These are phyloP conservation scores for Chrysolina americana DNA, from an alignment of 2,888 invertebrate species.

Conservation along the genomic window DNA sequence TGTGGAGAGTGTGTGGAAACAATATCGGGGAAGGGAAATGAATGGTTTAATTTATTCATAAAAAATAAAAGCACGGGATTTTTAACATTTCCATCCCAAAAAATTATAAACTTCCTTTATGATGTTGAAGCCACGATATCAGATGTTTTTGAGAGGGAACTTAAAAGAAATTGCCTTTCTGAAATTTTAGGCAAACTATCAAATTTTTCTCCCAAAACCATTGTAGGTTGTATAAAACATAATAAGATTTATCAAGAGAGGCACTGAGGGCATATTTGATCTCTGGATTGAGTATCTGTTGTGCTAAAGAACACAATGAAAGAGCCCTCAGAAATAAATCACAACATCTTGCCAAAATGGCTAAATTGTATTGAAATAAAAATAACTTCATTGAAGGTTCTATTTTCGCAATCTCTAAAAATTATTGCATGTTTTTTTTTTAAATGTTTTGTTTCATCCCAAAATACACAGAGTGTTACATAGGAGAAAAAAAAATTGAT, in stretches of 20 bases:
- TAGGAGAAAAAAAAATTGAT: no score
- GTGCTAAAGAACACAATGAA: not conserved
- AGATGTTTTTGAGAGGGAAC: slow-evolving; percentile 3
- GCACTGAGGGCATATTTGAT: not conserved
- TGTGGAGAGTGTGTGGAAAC: slow-evolving; percentile 7
- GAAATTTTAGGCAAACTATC: not conserved
- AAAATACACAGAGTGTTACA: no score
- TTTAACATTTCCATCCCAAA: slow-evolving; percentile 15
- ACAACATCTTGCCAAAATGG: not conserved
- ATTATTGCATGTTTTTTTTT: no score
- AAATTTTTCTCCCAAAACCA: not conserved
- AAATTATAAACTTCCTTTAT: not conserved
- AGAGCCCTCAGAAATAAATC: not conserved
- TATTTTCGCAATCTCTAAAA: no score
- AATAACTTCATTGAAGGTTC: no score
- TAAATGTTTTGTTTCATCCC: no score
- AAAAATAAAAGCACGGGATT: slow-evolving; percentile 8
- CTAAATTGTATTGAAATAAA: not conserved
- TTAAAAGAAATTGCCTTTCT: slow-evolving; percentile 1
- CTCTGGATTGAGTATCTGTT: not conserved
- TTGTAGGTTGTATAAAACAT: not conserved
- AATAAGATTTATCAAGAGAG: not conserved
- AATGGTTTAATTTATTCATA: not conserved
- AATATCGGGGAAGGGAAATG: slow-evolving; percentile 4
- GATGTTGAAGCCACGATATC: not conserved